A percentile compares a stretch with the other conserved stretches of the same genome.
phyloP scores from a whole-genome alignment of 2,113 vertebrate species.

The Sander vitreus region DNA sequence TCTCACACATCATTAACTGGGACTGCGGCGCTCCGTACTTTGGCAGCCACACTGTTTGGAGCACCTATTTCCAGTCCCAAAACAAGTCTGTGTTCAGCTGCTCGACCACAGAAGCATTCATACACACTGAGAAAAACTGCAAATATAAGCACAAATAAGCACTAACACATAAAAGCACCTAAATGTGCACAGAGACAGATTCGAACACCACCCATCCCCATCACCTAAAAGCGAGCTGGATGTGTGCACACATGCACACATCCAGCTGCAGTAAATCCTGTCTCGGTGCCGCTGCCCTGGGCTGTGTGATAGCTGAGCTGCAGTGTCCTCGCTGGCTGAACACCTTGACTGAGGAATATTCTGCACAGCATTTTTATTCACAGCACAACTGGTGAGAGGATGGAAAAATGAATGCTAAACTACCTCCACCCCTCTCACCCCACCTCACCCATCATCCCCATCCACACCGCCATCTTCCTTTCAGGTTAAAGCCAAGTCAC shows the following conservation, averaged over 20 bases:
- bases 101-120: conserved; percentile 34
- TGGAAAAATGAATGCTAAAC: conserved; percentile 57
- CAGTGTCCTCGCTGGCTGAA: conserved; percentile 65
- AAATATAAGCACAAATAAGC: conserved; percentile 63
- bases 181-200: conserved; percentile 33
- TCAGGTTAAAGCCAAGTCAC: conserved; percentile 73
- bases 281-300: conserved; percentile 60
- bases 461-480: conserved; percentile 41
- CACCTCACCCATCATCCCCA: not conserved
- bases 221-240: conserved; percentile 18
- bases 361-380: conserved; percentile 75
- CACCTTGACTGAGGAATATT: conserved; percentile 75
- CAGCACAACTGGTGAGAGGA: conserved; percentile 67
- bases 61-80: conserved; percentile 53
- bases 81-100: conserved; percentile 52
- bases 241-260: conserved; percentile 41
- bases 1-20: conserved; percentile 74
- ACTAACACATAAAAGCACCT: conserved; percentile 31
- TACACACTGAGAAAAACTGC: conserved; percentile 45
- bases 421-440: conserved; percentile 18
- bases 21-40: conserved; percentile 57
- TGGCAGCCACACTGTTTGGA: conserved; percentile 62
- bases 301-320: conserved; percentile 74
- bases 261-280: conserved; percentile 65
- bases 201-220: not conserved